A percentile compares a stretch with the other conserved stretches of the same genome.
These are phyloP conservation scores for Eulimnadia texana DNA, from an alignment of 1,140 invertebrate species.

Conservation along the genomic window DNA sequence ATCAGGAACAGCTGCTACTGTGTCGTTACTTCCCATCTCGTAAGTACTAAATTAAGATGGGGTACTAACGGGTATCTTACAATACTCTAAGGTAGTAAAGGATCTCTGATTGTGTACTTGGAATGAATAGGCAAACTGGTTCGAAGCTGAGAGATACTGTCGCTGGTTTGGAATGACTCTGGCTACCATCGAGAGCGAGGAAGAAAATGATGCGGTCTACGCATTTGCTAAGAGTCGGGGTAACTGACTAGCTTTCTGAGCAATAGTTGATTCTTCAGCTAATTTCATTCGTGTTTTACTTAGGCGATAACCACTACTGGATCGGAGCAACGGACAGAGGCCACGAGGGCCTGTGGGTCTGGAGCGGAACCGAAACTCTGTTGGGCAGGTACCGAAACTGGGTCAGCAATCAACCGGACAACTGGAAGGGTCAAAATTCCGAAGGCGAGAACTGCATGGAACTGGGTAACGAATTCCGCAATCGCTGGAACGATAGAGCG, in stretches of 20 bases:
- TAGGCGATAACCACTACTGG: neutral
- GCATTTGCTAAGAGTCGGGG: neutral
- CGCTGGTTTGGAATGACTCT: neutral
- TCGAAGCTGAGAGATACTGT: neutral
- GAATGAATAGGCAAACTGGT: neutral
- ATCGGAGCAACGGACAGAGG: neutral
- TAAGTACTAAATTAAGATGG: too few relatives aligned
- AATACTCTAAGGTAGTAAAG: too few relatives aligned
- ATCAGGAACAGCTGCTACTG: neutral
- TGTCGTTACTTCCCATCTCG: neutral
- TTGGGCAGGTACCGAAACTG: neutral
- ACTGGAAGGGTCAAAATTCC: neutral
- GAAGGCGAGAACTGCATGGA: neutral
- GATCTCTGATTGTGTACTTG: too few relatives aligned
- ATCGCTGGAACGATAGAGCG: neutral
- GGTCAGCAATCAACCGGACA: neutral
- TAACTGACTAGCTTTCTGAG: neutral
- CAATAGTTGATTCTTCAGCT: neutral
- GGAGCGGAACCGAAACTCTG: neutral
- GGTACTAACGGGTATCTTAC: too few relatives aligned
- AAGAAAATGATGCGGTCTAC: neutral
- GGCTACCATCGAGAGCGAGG: neutral
- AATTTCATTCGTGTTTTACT: neutral
- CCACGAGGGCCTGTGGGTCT: neutral
- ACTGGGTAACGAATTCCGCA: neutral